A percentile compares a stretch with the other conserved stretches of the same genome.
phyloP scores from a whole-genome alignment of 2,797 vertebrate genomes.

The Sebastes oblongus region DNA sequence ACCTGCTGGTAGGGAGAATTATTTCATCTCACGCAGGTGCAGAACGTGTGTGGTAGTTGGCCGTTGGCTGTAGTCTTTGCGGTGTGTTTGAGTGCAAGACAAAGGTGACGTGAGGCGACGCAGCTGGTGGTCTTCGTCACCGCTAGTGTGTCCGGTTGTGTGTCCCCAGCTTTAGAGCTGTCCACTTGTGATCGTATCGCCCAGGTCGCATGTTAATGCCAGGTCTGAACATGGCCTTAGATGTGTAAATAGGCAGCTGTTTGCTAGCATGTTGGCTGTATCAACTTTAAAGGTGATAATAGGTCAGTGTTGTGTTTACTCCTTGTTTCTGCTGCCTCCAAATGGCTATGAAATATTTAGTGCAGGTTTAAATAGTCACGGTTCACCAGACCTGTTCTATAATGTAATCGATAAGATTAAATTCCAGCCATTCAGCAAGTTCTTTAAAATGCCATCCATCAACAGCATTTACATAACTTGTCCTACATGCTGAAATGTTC shows the following conservation, averaged over 20 bases:
- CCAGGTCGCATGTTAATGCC: not conserved
- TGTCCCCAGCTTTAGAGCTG: too few relatives aligned
- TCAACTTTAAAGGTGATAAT: not conserved
- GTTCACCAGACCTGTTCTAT: not conserved
- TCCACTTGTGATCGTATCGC: too few relatives aligned
- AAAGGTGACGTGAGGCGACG: too few relatives aligned
- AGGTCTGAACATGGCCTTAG: not conserved
- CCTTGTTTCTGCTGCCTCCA: not conserved
- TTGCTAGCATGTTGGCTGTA: not conserved
- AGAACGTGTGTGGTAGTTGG: too few relatives aligned
- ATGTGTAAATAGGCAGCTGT: not conserved
- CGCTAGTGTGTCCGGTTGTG: too few relatives aligned
- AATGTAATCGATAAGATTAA: not conserved
- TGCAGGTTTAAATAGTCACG: not conserved
- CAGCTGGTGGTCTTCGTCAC: accelerated
- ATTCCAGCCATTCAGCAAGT: not conserved
- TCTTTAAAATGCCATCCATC: not conserved
- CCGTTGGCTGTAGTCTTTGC: too few relatives aligned
- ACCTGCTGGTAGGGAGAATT: too few relatives aligned
- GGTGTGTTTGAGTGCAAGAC: too few relatives aligned
- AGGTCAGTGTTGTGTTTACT: too few relatives aligned
- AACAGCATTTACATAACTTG: not conserved
- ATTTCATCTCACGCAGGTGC: too few relatives aligned
- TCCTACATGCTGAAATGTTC: not conserved
- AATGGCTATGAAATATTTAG: not conserved